Evolutionary conservation across 2,797 vertebrate genomes (phyloP), one percentile per base, ranked within the genome.

Genomic region (Characodon lateralis): DNA sequence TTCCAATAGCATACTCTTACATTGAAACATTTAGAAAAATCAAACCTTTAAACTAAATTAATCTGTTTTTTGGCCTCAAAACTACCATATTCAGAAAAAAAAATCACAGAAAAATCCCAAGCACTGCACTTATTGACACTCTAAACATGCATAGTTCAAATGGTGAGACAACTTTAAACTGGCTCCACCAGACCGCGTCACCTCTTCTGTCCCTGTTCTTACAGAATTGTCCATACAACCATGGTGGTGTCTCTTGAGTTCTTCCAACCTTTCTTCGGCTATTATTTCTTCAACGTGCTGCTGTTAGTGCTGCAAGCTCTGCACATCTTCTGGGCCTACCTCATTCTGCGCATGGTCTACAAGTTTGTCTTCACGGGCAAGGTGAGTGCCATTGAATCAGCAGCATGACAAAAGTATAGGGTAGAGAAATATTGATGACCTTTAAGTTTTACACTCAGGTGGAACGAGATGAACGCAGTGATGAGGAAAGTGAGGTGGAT

Each of bases 271-370:
- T 99, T 97, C 93, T 95, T 95, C 1, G 97, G 95, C 81, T 99
- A 99, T 88, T 99, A 98, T 87, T 96, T 99, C 68, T 94, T 98
- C 91, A 98, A 98, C 9, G 4, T 1, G 2, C 95, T 99, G 5
- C 94, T 99, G 81, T 63, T 95, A 14, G 74, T 94, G 51, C 96
- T 99, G 55, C 98, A 99, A 89, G 68, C 93, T 1, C 95, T 99
- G 43, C 97, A 99, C 41, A 10, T 98, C 79, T 99, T 98, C 93
- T 99, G 98, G 98, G 97, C 97, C 16, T 96, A 92, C 75, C 94
- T 99, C 28, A 98, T 99, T 86, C 89, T 98, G 65, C 96, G 95
- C n/a, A 98, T 99, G 98, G 82, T 97, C 86, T 94, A 83, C 91
- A 97, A 94, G 83, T 98, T 98, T 86, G 31, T 95, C 55, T 92